A percentile compares a stretch with the other conserved stretches of the same genome.
These are phyloP conservation scores for Goniozus legneri DNA, from an alignment of 1,140 invertebrate genomes.

Conservation along the genomic window DNA sequence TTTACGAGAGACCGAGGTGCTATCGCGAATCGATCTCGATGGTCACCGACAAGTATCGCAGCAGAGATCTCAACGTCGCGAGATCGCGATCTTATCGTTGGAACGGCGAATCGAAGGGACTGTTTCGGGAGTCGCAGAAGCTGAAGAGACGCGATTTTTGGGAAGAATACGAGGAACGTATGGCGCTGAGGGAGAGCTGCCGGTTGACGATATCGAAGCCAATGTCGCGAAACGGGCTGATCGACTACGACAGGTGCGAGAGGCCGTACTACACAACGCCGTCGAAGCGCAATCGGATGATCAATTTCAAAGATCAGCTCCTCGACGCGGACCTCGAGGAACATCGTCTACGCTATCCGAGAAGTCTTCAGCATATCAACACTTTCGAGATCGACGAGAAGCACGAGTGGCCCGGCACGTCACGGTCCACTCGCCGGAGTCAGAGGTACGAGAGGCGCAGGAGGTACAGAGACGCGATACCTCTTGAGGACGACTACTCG, in stretches of 20 bases:
- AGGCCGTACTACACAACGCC: slow-evolving; percentile 26
- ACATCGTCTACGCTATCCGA: slow-evolving; percentile 34
- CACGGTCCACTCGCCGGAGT: background rate
- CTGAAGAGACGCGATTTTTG: slow-evolving; percentile 7
- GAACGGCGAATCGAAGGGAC: background rate
- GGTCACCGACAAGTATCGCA: background rate
- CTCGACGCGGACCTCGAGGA: slow-evolving; percentile 7
- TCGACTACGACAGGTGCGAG: slow-evolving; percentile 11
- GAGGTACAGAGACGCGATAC: slow-evolving; percentile 2
- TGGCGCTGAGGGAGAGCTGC: background rate
- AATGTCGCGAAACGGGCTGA: slow-evolving; percentile 18
- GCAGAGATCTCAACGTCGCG: background rate
- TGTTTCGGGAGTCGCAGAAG: slow-evolving; percentile 4
- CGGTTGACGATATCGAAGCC: slow-evolving; percentile 8
- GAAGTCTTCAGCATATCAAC: slow-evolving; percentile 43
- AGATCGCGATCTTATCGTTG: background rate
- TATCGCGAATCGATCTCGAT: too few species aligned
- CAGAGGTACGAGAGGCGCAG: slow-evolving; percentile 1
- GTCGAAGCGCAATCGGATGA: slow-evolving; percentile 27
- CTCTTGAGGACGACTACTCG: slow-evolving; percentile 29
- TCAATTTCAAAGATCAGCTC: slow-evolving; percentile 33
- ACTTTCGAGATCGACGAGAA: slow-evolving; percentile 40
- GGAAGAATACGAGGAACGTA: slow-evolving; percentile 1
- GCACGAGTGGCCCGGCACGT: slow-evolving; percentile 21
- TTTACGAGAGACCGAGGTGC: background rate